These are phyloP conservation scores for Diachasma alloeum DNA, from an alignment of 1,140 invertebrate genomes.

Conservation along the genomic window DNA sequence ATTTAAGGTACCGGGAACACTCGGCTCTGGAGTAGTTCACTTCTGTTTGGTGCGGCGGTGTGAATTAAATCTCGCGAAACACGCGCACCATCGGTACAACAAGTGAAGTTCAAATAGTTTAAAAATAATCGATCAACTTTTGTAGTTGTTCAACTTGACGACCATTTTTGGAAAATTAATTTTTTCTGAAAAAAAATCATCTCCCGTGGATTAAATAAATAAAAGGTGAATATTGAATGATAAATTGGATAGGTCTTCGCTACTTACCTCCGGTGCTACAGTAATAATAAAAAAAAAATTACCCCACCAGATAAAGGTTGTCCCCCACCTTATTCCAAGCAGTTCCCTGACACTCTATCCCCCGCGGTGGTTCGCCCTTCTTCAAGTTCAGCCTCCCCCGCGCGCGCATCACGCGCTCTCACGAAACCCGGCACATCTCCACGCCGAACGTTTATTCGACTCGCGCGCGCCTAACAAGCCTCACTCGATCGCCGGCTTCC, in stretches of 20 bases:
- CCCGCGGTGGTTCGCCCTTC: background rate
- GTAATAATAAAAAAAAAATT: background rate
- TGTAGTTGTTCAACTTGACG: background rate
- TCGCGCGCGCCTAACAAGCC: constrained; percentile 23
- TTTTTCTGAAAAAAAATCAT: background rate
- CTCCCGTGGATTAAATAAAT: background rate
- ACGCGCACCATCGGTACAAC: background rate
- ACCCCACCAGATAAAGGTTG: background rate
- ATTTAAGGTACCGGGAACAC: constrained; percentile 66
- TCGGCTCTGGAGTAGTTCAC: constrained; percentile 65
- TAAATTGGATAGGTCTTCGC: no score
- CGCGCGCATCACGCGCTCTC: constrained; percentile 14
- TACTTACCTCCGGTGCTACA: no score
- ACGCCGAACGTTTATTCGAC: constrained; percentile 21
- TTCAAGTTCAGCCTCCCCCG: constrained; percentile 13
- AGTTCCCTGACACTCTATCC: background rate
- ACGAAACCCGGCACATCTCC: constrained; percentile 1
- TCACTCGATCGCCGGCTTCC: constrained; percentile 23
- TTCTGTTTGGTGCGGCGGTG: constrained; percentile 62
- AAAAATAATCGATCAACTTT: background rate
- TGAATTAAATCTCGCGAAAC: constrained; percentile 42
- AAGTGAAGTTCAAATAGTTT: background rate
- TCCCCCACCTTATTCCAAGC: background rate
- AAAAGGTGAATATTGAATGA: background rate
- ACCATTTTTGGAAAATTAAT: background rate